Evolutionary conservation across 1,140 invertebrate genomes (phyloP), one percentile per base, ranked within the genome.

Genomic region (Pristionchus pacificus): DNA sequence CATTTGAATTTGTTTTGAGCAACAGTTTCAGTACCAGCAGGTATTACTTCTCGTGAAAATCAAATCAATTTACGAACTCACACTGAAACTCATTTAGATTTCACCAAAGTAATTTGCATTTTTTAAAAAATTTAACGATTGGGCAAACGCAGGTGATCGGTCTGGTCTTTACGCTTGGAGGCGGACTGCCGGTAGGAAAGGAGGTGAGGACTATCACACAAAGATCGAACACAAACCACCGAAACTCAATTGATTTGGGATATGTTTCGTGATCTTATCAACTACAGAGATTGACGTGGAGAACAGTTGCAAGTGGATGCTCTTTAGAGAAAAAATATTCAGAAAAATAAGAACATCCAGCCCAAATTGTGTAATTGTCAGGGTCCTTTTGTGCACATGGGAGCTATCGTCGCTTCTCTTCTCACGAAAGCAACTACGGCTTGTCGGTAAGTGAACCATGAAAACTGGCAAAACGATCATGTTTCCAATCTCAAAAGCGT

Each of bases 121-220:
- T n/a, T n/a, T n/a, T n/a, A n/a, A n/a, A n/a, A n/a, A n/a, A n/a
- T n/a, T n/a, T n/a, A n/a, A n/a, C n/a, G n/a, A n/a, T n/a, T 1
- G 86, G 97, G 30, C 88, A 97, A 55, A 92, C 94, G 19, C 98
- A 98, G 88, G 89, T 95, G 28, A 89, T 97, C 59, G 93, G 94
- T 30, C 87, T 98, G 31, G 96, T 93, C 49, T 92, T 93, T 29
- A 94, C 94, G 0, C 86, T 98, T 55, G 95, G 95, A 2, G 94
- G 92, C 79, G 95, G 95, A 64, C 88, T 98, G 84, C 95, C 95
- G 1, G 87, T 97, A 66, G 95, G 95, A 61, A 97, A 98, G 89
- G 95, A 97, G 89, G 71, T 66, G 49, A 62, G 65, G 38, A 13
- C 30, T 63, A n/a, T n/a, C 31, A 19, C 19, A 10, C 38, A 49